These are phyloP conservation scores for Atlantisia rogersi DNA, from an alignment of 2,113 vertebrate species.

Conservation along the genomic window DNA sequence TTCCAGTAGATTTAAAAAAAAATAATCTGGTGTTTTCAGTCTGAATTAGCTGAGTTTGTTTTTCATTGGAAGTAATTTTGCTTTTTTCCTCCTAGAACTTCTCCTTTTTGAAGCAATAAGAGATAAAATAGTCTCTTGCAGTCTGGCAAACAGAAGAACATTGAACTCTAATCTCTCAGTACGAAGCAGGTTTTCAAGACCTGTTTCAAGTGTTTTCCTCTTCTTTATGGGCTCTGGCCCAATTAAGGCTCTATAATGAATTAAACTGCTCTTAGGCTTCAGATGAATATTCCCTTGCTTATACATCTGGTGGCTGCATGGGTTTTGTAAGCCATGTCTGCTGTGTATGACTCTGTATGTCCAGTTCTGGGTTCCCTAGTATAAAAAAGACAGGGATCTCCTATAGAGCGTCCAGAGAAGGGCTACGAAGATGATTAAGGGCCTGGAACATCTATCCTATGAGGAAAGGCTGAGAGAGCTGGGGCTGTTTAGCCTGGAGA, in stretches of 20 bases:
- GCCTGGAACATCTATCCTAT: too few species aligned
- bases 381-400: too few species aligned
- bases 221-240: neutral
- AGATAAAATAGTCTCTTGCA: neutral
- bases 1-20: neutral
- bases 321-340: neutral
- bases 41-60: neutral
- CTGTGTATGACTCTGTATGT: neutral
- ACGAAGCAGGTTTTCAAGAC: neutral
- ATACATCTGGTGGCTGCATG: neutral
- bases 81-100: neutral
- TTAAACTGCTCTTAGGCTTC: neutral
- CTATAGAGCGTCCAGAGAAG: too few species aligned
- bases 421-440: too few species aligned
- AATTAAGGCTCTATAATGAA: neutral
- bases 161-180: neutral
- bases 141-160: neutral
- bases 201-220: neutral
- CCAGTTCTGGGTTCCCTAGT: too few species aligned
- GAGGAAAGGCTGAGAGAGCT: too few species aligned
- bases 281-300: neutral
- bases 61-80: neutral
- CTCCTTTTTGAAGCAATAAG: neutral
- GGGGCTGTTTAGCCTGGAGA: too few species aligned
- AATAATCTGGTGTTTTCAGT: neutral